Base-by-base conservation (phyloP, 2,888 invertebrate genomes). In the Neocrepidodera transversa region DNA sequence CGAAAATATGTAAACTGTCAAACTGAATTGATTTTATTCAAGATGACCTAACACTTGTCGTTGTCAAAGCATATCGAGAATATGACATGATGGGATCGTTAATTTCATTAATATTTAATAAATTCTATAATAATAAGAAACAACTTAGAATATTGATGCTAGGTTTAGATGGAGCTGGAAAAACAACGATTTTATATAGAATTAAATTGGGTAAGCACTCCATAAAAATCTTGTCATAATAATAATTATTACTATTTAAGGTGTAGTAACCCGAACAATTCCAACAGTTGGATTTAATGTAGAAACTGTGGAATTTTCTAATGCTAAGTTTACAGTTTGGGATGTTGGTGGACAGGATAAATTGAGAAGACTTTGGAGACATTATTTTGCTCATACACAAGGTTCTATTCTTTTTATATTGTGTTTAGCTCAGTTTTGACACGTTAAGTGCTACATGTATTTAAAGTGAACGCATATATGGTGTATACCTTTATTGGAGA, bases 251-350 rank as follows among this genome's bases (percentile, higher is more conserved):
- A n/a, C n/a, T n/a, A n/a, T n/a, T n/a, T n/a, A n/a, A 62, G 95
- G 95, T 58, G 96, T 97, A 83, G 93, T 97, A 67, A 95, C 97
- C 7, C 95, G 96, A 17, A 97, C 97, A 42, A 97, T 97, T 80
- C 97, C 97, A 38, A 97, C 97, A 0, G 96, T 97, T 67, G 96
- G 97, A 8, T 97, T 97, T 80, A 97, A 97, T 78, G 97, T 97
- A 35, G 97, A 97, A 79, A 97, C 96, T 1, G 96, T 97, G 2
- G 97, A 97, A 78, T 97, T 97, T 83, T 96, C 95, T 83, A 97
- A 97, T 82, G 95, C 97, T 73, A 92, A 92, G 77, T 97, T 97
- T 79, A 97, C 96, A 13, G 96, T 97, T 7, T 97, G 97, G 97
- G 97, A 97, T 80, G 96, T 97, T 59, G 97, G 97, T 75, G 97